Evolutionary conservation across 2,797 vertebrate genomes (phyloP).

Genomic region (Ficedula albicollis): DNA sequence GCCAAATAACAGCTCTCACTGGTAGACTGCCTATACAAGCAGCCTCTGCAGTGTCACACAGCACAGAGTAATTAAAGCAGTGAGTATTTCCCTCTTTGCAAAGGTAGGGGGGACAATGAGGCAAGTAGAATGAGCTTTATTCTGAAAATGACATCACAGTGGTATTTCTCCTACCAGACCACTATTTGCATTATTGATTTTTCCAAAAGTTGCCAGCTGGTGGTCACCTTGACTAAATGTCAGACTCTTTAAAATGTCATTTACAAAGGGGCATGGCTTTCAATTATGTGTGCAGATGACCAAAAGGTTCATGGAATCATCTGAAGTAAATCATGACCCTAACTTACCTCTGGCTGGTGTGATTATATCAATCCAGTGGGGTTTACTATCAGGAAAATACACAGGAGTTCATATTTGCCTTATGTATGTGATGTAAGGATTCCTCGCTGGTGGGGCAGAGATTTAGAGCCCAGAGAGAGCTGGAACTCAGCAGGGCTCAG

Average conservation of each 20-base stretch:
- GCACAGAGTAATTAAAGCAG: neutral
- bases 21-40: neutral
- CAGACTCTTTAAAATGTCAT: constrained; percentile 22
- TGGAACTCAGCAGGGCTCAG: neutral
- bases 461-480: neutral
- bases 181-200: constrained; percentile 48
- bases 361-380: neutral
- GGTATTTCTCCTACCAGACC: constrained; percentile 3
- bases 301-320: neutral
- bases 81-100: neutral
- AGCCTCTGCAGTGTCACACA: neutral
- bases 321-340: neutral
- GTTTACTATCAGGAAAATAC: neutral
- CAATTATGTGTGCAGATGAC: neutral
- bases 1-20: neutral
- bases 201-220: constrained; percentile 7
- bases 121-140: neutral
- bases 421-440: rapidly evolving
- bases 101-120: neutral
- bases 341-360: neutral
- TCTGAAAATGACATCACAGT: constrained; percentile 14
- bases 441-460: neutral
- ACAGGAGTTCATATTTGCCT: neutral
- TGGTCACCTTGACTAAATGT: constrained; percentile 57
- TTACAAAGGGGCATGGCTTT: neutral